phyloP scores from a whole-genome alignment of 2,113 vertebrate genomes.

The Neolamprologus cancellatus region DNA sequence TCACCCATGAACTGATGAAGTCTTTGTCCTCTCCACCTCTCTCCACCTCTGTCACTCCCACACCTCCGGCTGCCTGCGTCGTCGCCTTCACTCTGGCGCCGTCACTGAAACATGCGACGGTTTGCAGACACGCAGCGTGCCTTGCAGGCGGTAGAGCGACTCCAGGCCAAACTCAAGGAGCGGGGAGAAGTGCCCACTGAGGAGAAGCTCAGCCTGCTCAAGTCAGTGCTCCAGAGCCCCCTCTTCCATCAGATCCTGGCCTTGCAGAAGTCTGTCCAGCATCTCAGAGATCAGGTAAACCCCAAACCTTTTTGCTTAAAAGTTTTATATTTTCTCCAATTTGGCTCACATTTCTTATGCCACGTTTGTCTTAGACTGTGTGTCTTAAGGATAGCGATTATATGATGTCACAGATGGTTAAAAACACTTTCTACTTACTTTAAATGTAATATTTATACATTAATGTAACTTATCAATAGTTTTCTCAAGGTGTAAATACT shows the following conservation, averaged over 20 bases:
- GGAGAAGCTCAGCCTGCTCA: constrained; percentile 87
- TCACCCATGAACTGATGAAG: background rate
- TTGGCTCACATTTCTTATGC: background rate
- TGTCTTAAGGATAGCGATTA: background rate
- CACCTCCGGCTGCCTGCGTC: background rate
- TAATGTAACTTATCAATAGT: background rate
- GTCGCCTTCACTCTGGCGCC: background rate
- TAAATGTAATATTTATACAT: background rate
- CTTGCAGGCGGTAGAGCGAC: constrained; percentile 90
- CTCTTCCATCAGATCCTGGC: constrained; percentile 94
- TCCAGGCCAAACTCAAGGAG: constrained; percentile 89
- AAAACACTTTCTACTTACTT: background rate
- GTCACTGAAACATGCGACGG: constrained; percentile 61
- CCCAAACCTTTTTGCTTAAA: background rate
- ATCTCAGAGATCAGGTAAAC: constrained; percentile 86
- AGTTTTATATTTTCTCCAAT: fast-evolving
- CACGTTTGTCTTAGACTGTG: background rate
- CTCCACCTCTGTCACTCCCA: background rate
- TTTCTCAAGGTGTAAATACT: background rate
- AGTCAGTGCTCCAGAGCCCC: constrained; percentile 92
- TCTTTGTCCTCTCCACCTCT: background rate
- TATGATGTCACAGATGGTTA: background rate
- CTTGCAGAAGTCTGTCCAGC: constrained; percentile 89
- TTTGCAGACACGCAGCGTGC: constrained; percentile 84
- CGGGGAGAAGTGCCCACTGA: constrained; percentile 84